Evolutionary conservation across 1,140 invertebrate species (phyloP).

Genomic region (Dinothrombium tinctorium): DNA sequence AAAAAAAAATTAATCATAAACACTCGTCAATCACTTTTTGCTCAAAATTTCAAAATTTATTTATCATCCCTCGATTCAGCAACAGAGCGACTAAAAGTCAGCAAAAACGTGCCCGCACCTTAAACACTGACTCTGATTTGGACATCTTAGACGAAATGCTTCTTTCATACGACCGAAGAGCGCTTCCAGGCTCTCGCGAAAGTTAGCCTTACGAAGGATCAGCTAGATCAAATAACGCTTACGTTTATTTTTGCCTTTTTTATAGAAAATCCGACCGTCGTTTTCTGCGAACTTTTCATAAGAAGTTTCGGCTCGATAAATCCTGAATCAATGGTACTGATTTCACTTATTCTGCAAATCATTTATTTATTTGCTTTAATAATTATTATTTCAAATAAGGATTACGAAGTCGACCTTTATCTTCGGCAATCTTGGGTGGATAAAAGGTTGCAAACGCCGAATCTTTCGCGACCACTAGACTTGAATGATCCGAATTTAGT

Average conservation of each 20-base stretch:
- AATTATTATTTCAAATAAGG: slow-evolving; percentile 7
- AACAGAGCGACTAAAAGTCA: no score
- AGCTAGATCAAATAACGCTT: neutral
- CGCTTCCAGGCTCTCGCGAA: slow-evolving; percentile 24
- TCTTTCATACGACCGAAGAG: slow-evolving; percentile 23
- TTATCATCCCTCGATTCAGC: no score
- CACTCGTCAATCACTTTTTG: no score
- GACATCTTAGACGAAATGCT: slow-evolving; percentile 24
- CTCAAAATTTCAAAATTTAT: no score
- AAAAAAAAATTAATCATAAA: no score
- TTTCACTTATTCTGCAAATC: neutral
- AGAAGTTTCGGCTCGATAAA: slow-evolving; percentile 29
- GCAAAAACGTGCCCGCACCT: neutral
- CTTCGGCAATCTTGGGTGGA: slow-evolving; percentile 16
- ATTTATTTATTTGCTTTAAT: slow-evolving; percentile 1
- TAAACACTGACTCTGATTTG: slow-evolving; percentile 14
- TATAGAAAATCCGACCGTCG: slow-evolving; percentile 20
- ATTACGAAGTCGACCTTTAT: slow-evolving; percentile 24
- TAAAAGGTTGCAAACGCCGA: slow-evolving; percentile 19
- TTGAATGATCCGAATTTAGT: slow-evolving; percentile 32
- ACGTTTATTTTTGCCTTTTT: neutral
- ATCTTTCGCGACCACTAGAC: slow-evolving; percentile 27
- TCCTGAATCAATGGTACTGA: slow-evolving; percentile 27
- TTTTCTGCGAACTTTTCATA: slow-evolving; percentile 26
- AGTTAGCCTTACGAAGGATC: slow-evolving; percentile 16